A percentile compares a stretch with the other conserved stretches of the same genome.
Evolutionary conservation across 2,888 invertebrate species (phyloP).

Genomic region (Elaeidobius kamerunicus): DNA sequence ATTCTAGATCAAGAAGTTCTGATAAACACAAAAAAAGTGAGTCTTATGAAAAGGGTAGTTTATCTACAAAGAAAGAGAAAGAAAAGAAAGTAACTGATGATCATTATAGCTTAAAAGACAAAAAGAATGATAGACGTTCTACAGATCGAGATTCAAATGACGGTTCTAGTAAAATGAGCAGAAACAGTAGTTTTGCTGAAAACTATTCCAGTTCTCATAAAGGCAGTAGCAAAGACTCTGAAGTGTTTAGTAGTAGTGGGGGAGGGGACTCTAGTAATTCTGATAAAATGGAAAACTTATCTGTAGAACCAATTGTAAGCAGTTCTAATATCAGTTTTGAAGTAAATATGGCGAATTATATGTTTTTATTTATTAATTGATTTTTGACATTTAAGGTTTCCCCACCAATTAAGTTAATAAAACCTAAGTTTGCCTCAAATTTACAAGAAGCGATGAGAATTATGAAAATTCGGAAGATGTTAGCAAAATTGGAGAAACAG

Average conservation of each 20-base stretch:
- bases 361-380: neutral
- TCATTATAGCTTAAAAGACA: conserved; percentile 65
- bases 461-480: conserved; percentile 64
- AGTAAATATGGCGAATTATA: too few relatives aligned
- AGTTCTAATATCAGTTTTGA: neutral
- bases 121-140: conserved; percentile 65
- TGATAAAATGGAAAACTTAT: conserved; percentile 33
- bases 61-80: conserved; percentile 32
- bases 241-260: conserved; percentile 25
- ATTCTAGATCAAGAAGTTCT: conserved; percentile 20
- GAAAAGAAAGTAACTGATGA: conserved; percentile 59
- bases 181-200: conserved; percentile 47
- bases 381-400: conserved; percentile 11
- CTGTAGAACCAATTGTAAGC: conserved; percentile 8
- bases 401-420: conserved; percentile 49
- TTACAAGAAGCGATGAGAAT: conserved; percentile 63
- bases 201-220: conserved; percentile 8
- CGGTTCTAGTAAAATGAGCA: conserved; percentile 52
- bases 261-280: conserved; percentile 46
- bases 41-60: conserved; percentile 5
- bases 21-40: conserved; percentile 32
- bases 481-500: conserved; percentile 59
- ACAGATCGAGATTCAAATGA: conserved; percentile 80
- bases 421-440: conserved; percentile 68
- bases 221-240: conserved; percentile 21